Base-by-base conservation (phyloP, 2,888 invertebrate genomes). In the Noctuana brunneofusca region DNA sequence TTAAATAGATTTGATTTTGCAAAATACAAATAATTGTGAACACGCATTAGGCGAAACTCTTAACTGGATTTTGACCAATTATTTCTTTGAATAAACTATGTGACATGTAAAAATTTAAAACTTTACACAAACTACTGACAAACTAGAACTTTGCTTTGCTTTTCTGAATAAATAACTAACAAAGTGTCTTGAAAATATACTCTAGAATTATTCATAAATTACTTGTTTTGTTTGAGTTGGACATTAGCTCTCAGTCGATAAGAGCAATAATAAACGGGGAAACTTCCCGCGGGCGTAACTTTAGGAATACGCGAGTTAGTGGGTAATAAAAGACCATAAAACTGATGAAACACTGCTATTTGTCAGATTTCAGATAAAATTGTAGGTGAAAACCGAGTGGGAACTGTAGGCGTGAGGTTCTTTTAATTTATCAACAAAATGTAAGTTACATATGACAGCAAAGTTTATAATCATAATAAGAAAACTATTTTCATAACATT, bases 301-400 rank as follows among this genome's bases (percentile, higher is more conserved):
- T 54, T 16, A 38, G 49, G 30, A 56, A 50, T 20, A 41, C 56
- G 41, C 56, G 50, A 50, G 56, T 63, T 57, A 63, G 63, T 63
- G 63, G 52, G 63, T 52, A 52, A 63, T 63, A 63, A 63, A 57
- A 46, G 63, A 63, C 41, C 63, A 63, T 63, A 57, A 63, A 63
- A 63, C 57, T 52, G 63, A 63, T 57, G 63, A 46, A 63, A 63
- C 43, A 57, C 52, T 35, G 43, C 57, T 57, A 57, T 63, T 63
- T 63, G 41, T 63, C 63, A 63, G 63, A 63, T 63, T 63, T 30
- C 50, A 38, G 63, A 63, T 63, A 56, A 56, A 63, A 56, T 52
- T 63, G 56, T 50, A 63, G 41, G 56, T 46, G 12, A 35, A 22
- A 35, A n/a, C 24, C n/a, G 27, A 41, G 41, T 41, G 54, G 41